These are phyloP conservation scores for Labeo calbasu DNA, from an alignment of 2,797 vertebrate species.

Conservation along the genomic window DNA sequence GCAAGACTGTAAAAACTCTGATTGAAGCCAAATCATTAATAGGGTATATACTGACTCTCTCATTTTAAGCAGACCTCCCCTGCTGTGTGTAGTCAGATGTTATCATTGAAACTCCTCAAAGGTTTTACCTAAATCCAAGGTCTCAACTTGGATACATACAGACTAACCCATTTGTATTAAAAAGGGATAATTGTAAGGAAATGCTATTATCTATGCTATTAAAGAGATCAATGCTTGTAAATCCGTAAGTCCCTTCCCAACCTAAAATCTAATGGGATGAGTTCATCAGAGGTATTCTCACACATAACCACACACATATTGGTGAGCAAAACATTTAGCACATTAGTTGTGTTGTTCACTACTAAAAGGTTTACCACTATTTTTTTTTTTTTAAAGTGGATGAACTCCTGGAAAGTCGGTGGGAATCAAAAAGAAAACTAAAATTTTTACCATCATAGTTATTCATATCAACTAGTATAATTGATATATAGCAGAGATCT, in stretches of 20 bases:
- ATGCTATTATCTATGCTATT: not conserved
- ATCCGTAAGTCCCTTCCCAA: not conserved
- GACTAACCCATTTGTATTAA: not conserved
- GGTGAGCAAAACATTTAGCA: not conserved
- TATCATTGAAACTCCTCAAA: not conserved
- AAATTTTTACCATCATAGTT: not conserved
- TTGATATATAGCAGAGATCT: not conserved
- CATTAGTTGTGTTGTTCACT: not conserved
- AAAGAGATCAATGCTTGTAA: not conserved
- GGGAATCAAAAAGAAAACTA: not conserved
- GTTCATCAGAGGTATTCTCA: not conserved
- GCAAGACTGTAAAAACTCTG: constrained; percentile 26
- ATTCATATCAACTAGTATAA: not conserved
- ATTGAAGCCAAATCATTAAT: constrained; percentile 14
- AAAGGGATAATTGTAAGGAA: not conserved
- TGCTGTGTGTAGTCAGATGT: not conserved
- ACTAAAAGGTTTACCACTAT: not conserved
- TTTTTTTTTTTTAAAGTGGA: not conserved
- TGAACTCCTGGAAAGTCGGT: not conserved
- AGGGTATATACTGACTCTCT: not conserved
- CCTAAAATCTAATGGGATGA: not conserved
- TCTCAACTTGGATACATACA: not conserved
- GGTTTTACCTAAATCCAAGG: not conserved
- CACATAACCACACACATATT: not conserved
- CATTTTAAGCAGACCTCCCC: not conserved